Evolutionary conservation across 1,140 invertebrate species (phyloP).

Genomic region (Papilio glaucus): DNA sequence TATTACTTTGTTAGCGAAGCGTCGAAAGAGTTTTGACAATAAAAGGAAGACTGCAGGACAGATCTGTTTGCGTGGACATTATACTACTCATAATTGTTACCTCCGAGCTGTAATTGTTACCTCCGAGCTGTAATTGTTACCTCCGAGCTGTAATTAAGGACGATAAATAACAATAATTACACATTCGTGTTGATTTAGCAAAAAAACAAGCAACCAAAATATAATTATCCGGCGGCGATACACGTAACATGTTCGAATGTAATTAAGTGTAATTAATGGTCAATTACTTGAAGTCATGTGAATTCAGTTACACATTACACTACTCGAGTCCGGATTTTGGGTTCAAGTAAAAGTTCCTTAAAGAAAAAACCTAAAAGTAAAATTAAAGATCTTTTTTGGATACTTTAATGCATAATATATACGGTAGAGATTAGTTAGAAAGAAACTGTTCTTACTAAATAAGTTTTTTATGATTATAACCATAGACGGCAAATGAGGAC

Average conservation of each 20-base stretch:
- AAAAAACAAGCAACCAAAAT: not conserved
- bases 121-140: not conserved
- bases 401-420: no score
- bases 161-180: slow-evolving; percentile 15
- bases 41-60: not conserved
- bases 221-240: slow-evolving; percentile 8
- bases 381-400: no score
- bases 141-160: slow-evolving; percentile 4
- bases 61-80: not conserved
- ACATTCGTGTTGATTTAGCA: slow-evolving; percentile 18
- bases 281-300: slow-evolving; percentile 24
- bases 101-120: slow-evolving; percentile 2
- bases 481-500: no score
- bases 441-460: no score
- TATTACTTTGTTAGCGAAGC: no score
- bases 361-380: not conserved
- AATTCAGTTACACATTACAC: no score
- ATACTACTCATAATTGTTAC: not conserved
- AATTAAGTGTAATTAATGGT: slow-evolving; percentile 40
- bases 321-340: not conserved
- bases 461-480: no score
- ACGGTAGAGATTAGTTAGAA: no score
- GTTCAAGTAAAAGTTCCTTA: not conserved
- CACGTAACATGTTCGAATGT: slow-evolving; percentile 38
- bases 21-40: not conserved